Evolutionary conservation across 2,888 invertebrate genomes (phyloP).

Genomic region (Thecocarcelia acutangulata): DNA sequence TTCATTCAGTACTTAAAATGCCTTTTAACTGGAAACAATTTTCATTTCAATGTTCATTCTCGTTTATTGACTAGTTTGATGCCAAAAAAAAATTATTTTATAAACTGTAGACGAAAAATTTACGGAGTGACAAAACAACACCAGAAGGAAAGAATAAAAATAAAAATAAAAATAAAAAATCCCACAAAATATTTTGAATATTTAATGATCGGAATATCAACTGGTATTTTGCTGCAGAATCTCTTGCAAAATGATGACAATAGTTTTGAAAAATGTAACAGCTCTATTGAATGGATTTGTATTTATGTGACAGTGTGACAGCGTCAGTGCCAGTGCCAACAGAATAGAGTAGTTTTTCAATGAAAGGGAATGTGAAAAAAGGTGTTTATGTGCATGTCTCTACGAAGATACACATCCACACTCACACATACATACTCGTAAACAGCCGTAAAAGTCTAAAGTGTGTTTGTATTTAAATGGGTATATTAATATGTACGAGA

Average conservation of each 20-base stretch:
- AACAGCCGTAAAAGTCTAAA: neutral
- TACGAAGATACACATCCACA: neutral
- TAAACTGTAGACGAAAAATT: neutral
- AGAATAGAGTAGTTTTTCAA: neutral
- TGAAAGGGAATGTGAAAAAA: conserved; percentile 6
- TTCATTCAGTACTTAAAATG: neutral
- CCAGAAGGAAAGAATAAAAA: conserved; percentile 11
- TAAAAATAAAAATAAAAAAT: conserved; percentile 30
- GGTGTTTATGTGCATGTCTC: neutral
- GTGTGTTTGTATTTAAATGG: neutral
- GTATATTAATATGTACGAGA: neutral
- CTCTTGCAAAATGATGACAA: conserved; percentile 3
- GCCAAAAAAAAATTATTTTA: neutral
- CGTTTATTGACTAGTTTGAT: conserved; percentile 22
- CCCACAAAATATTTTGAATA: conserved; percentile 28
- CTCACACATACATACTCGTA: too few relatives aligned
- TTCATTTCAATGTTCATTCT: too few relatives aligned
- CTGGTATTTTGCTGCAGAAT: conserved; percentile 32
- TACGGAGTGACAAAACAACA: neutral
- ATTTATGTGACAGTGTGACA: neutral
- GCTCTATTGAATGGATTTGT: neutral
- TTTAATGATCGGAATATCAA: conserved; percentile 50
- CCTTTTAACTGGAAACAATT: neutral
- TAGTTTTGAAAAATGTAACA: conserved; percentile 29
- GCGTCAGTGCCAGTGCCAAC: conserved; percentile 5